Percentiles rank a stretch among this genome's conserved stretches.
phyloP scores from a whole-genome alignment of 2,113 vertebrate species.

The Rhegmatorhina hoffmannsi region DNA sequence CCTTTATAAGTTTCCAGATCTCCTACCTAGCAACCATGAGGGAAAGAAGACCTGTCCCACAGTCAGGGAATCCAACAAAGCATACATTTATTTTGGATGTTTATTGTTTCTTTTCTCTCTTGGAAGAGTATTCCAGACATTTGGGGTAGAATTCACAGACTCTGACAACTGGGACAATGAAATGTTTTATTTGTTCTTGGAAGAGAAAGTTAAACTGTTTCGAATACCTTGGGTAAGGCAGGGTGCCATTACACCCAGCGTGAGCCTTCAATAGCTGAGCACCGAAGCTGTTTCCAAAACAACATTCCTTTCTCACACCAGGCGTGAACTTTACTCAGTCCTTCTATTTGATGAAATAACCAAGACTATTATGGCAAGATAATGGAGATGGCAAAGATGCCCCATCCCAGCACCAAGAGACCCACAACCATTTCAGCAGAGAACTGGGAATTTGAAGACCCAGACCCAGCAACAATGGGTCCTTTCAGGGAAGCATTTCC shows the following conservation, averaged over 20 bases:
- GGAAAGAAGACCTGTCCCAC: not conserved
- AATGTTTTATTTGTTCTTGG: conserved; percentile 16
- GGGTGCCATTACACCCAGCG: not conserved
- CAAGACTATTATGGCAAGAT: not conserved
- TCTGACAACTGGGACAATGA: not conserved
- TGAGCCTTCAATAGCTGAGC: not conserved
- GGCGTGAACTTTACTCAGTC: not conserved
- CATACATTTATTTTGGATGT: not conserved
- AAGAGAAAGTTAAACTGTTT: conserved; percentile 16
- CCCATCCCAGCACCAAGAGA: conserved; percentile 26
- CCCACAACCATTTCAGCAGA: not conserved
- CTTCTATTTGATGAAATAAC: conserved; percentile 11
- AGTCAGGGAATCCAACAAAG: not conserved
- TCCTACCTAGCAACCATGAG: not conserved
- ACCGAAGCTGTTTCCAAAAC: not conserved
- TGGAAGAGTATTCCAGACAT: not conserved
- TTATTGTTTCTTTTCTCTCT: not conserved
- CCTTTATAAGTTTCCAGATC: not conserved
- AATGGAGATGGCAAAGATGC: conserved; percentile 42
- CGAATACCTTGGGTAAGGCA: conserved; percentile 6
- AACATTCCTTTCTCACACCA: not conserved
- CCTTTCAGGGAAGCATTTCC: conserved; percentile 69
- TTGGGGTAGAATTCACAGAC: conserved; percentile 3
- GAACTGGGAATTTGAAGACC: conserved; percentile 36
- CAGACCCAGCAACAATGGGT: conserved; percentile 54